A percentile compares a stretch with the other conserved stretches of the same genome.
These are phyloP conservation scores for Eulithis prunata DNA, from an alignment of 2,888 invertebrate species.

Conservation along the genomic window DNA sequence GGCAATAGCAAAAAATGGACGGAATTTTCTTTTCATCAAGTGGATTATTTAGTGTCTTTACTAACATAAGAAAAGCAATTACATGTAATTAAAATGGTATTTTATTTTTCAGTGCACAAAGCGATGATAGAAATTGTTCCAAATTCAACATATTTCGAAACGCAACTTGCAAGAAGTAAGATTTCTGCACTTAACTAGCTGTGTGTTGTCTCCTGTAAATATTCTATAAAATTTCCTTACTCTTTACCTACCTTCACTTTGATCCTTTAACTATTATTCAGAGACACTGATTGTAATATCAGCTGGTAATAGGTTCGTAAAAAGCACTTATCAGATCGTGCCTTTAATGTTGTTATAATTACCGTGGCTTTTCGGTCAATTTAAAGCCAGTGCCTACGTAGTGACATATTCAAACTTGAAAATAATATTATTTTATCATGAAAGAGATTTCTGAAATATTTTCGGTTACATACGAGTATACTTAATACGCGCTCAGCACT, in stretches of 20 bases:
- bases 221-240: constrained; percentile 5
- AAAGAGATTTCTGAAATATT: too few relatives aligned
- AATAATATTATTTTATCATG: too few relatives aligned
- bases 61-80: not conserved
- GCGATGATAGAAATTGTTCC: constrained; percentile 7
- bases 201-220: constrained; percentile 12
- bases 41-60: not conserved
- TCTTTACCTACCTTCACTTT: not conserved
- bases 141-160: constrained; percentile 7
- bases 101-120: constrained; percentile 18
- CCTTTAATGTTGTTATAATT: not conserved
- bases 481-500: too few relatives aligned
- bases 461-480: too few relatives aligned
- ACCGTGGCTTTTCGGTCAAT: not conserved
- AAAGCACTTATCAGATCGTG: constrained; percentile 21
- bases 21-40: not conserved
- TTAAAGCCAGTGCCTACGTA: too few relatives aligned
- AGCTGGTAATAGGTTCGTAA: constrained; percentile 18
- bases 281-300: constrained; percentile 22
- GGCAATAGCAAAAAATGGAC: not conserved
- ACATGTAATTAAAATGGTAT: not conserved
- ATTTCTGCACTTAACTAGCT: constrained; percentile 4
- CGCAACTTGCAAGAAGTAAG: constrained; percentile 17
- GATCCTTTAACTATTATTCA: constrained; percentile 12
- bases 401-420: too few relatives aligned